Evolutionary conservation across 1,140 invertebrate genomes (phyloP).

Genomic region (Octopus bimaculoides): DNA sequence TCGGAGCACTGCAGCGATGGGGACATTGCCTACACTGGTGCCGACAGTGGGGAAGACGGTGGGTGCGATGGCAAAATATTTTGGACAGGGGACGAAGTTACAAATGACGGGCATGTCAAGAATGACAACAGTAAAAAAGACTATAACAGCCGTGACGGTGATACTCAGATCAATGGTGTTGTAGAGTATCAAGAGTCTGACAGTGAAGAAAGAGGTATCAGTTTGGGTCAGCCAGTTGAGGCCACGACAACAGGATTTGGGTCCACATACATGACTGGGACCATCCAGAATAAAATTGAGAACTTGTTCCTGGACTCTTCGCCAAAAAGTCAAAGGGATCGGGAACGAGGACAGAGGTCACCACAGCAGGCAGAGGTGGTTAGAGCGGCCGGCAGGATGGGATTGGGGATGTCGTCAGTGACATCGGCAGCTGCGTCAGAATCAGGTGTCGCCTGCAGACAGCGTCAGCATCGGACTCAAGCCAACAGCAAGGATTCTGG

Average conservation of each 20-base stretch:
- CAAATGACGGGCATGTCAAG: slow-evolving; percentile 19
- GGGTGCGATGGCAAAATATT: background rate
- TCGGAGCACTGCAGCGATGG: too few relatives aligned
- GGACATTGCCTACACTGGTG: too few relatives aligned
- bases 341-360: background rate
- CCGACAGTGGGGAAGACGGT: slow-evolving; percentile 2
- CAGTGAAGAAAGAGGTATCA: background rate
- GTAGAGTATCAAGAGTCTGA: slow-evolving; percentile 9
- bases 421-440: too few relatives aligned
- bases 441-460: too few relatives aligned
- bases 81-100: slow-evolving; percentile 10
- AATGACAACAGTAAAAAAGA: slow-evolving; percentile 19
- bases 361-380: too few relatives aligned
- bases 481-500: too few relatives aligned
- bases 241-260: slow-evolving; percentile 12
- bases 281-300: slow-evolving; percentile 22
- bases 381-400: too few relatives aligned
- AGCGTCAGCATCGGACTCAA: too few relatives aligned
- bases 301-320: too few relatives aligned
- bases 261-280: slow-evolving; percentile 27
- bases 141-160: slow-evolving; percentile 9
- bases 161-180: slow-evolving; percentile 12
- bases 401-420: too few relatives aligned
- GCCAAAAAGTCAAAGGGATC: too few relatives aligned
- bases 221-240: background rate